Evolutionary conservation across 2,113 vertebrate species (phyloP).

Genomic region (Cyprinodon brontotheroides): DNA sequence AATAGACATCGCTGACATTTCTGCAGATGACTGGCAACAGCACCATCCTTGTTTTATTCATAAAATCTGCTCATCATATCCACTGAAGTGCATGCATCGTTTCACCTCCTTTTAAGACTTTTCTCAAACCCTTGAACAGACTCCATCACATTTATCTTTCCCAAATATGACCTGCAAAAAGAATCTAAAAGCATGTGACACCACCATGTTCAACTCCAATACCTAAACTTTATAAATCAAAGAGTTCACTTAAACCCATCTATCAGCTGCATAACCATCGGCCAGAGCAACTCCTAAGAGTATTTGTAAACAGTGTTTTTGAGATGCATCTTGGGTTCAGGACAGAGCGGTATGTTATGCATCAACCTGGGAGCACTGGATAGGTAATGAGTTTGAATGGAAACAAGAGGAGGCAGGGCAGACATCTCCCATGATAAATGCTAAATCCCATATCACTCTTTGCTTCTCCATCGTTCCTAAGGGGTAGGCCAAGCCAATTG

Average conservation of each 20-base stretch:
- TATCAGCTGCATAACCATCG: conserved; percentile 20
- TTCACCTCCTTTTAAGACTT: neutral
- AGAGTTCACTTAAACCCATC: conserved; percentile 24
- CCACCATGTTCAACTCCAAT: neutral
- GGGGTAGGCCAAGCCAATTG: neutral
- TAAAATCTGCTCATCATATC: conserved; percentile 21
- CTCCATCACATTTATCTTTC: neutral
- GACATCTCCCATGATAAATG: neutral
- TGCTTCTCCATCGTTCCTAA: neutral
- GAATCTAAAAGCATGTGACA: neutral
- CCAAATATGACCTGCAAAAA: neutral
- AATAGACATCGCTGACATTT: conserved; percentile 54
- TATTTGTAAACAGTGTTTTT: conserved; percentile 51
- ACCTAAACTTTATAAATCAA: conserved; percentile 32
- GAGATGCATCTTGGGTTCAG: conserved; percentile 27
- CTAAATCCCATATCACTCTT: neutral
- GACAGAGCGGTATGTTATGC: conserved; percentile 41
- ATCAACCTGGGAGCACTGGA: conserved; percentile 34
- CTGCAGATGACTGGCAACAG: conserved; percentile 28
- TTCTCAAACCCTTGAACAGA: conserved; percentile 9
- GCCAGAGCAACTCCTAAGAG: conserved; percentile 26
- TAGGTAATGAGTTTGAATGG: conserved; percentile 56
- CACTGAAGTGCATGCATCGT: conserved; percentile 1
- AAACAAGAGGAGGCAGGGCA: conserved; percentile 42
- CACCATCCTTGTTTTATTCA: conserved; percentile 33